A percentile compares a stretch with the other conserved stretches of the same genome.
phyloP scores from a whole-genome alignment of 2,113 vertebrate species.

The Oryzias celebensis region DNA sequence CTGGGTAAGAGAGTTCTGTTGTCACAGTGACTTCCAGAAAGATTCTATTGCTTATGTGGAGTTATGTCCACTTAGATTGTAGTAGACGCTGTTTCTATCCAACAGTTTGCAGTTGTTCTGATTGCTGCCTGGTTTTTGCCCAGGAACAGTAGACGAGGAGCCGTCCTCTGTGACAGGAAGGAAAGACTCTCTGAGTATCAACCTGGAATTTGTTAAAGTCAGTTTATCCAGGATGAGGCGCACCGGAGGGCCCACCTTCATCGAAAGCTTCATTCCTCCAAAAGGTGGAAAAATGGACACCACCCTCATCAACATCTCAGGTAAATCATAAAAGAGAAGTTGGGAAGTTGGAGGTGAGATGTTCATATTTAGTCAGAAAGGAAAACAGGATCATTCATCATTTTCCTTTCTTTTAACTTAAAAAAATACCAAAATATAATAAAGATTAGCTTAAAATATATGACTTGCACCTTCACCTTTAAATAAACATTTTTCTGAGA shows the following conservation, averaged over 20 bases:
- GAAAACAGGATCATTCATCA: not conserved
- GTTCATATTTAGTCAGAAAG: not conserved
- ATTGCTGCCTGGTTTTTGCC: not conserved
- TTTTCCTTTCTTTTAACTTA: no score
- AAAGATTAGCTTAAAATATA: no score
- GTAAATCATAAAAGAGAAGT: conserved; percentile 57
- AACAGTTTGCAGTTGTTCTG: not conserved
- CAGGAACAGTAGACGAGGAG: conserved; percentile 93
- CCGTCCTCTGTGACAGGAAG: conserved; percentile 93
- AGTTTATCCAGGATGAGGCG: conserved; percentile 94
- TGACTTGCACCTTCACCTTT: no score
- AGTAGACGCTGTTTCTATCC: not conserved
- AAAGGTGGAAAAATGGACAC: conserved; percentile 95
- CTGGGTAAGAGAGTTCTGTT: conserved; percentile 78
- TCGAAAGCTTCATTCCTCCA: conserved; percentile 84
- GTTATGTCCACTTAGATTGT: not conserved
- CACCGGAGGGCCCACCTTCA: conserved; percentile 88
- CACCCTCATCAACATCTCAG: conserved; percentile 98
- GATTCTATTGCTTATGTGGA: not conserved
- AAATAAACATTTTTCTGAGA: no score
- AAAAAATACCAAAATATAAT: no score
- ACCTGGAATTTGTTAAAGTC: conserved; percentile 98
- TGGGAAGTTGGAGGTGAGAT: not conserved
- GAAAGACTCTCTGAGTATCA: conserved; percentile 98
- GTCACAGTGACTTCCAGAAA: not conserved